Base-by-base conservation (phyloP, 2,888 invertebrate genomes). In the Icerya purchasi region DNA sequence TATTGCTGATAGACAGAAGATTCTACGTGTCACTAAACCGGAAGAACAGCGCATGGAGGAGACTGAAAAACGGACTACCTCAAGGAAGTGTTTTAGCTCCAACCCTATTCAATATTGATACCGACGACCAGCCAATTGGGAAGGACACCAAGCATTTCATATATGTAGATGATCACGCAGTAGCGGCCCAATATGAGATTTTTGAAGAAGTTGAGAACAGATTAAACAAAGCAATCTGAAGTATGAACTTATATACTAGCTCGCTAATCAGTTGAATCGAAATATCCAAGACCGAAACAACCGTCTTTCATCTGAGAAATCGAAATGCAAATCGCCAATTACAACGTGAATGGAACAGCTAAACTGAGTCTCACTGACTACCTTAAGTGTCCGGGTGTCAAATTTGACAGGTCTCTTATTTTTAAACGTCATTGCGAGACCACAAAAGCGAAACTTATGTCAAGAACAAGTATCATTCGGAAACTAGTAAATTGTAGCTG, bases 61-160 rank as follows among this genome's bases (percentile, higher is more conserved):
- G n/a, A n/a, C n/a, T n/a, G n/a, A n/a, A n/a, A n/a, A n/a, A 61
- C 36, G 59, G 59, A 52, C 52, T 56, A 3, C 60, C 62, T 2
- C 57, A 62, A 60, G 57, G 59, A 23, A 62, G 54, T 19, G 62
- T 62, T 25, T 54, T 60, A 24, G 53, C 57, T n/a, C 60, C 62
- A 18, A 53, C 55, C 14, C 25, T 59, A 10, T 61, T 59, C 25
- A 59, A 59, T 24, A 56, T 61, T 24, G 56, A 62, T 22, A 60
- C 53, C 53, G 60, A 62, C 22, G 62, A 62, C 50, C 57, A 60
- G 24, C 57, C 57, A 1, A 54, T 50, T 8, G 22, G 25, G 18
- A 52, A 21, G 20, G 25, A 56, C 51, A 1, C 18, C 53, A 24
- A 19, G 25, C n/a, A 59, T 56, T 53, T 52, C 53, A 49, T 36